phyloP scores from a whole-genome alignment of 2,797 vertebrate species.

The Scyliorhinus canicula region DNA sequence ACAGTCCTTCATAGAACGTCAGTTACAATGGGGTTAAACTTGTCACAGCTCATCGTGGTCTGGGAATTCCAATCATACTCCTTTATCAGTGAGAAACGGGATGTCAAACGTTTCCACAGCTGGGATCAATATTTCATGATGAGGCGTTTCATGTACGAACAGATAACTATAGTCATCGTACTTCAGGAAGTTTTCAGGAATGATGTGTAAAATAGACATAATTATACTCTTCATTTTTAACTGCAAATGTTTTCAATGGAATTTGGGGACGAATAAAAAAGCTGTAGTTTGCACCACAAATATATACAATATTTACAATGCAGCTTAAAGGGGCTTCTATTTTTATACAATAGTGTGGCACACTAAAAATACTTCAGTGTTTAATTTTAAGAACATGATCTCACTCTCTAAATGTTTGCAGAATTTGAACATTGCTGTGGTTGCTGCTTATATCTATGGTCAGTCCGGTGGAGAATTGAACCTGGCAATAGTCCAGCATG shows the following conservation, averaged over 20 bases:
- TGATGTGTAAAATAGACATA: slow-evolving; percentile 44
- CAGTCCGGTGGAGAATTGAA: neutral
- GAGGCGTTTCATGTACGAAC: slow-evolving; percentile 51
- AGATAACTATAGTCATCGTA: slow-evolving; percentile 52
- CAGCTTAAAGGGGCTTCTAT: neutral
- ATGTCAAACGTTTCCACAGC: slow-evolving; percentile 39
- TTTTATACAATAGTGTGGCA: neutral
- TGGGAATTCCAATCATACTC: neutral
- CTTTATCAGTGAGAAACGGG: neutral
- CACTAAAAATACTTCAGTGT: neutral
- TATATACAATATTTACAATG: neutral
- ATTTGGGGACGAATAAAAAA: neutral
- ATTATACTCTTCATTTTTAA: slow-evolving; percentile 51
- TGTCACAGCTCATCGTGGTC: neutral
- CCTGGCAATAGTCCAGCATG: neutral
- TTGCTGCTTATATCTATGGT: neutral
- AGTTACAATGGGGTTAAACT: neutral
- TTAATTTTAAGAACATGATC: neutral
- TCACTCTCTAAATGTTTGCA: neutral
- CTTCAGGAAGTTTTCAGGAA: slow-evolving; percentile 46
- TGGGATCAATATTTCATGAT: slow-evolving; percentile 52
- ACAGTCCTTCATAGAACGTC: neutral
- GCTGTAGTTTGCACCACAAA: neutral
- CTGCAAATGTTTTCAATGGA: slow-evolving; percentile 46
- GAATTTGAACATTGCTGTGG: neutral